A percentile compares a stretch with the other conserved stretches of the same genome.
These are phyloP conservation scores for Campylomormyrus tamandua DNA, from an alignment of 2,113 vertebrate genomes.

Conservation along the genomic window DNA sequence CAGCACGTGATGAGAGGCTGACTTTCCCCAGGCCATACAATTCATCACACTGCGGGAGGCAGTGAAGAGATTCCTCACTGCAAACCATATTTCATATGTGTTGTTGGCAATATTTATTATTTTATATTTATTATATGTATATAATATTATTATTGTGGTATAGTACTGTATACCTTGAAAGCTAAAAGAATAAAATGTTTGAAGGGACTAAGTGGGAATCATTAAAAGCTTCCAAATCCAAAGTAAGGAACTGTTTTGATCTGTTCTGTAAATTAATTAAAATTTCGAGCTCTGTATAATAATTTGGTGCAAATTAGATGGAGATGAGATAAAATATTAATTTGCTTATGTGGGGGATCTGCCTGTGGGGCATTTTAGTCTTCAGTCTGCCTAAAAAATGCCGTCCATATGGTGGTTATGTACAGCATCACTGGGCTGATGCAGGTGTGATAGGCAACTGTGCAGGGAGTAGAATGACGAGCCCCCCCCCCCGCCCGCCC, in stretches of 20 bases:
- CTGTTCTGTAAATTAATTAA: constrained; percentile 44
- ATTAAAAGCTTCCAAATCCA: constrained; percentile 27
- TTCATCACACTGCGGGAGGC: constrained; percentile 18
- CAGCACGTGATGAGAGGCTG: not conserved
- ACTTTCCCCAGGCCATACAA: not conserved
- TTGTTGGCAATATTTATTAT: not conserved
- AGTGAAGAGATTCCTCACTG: constrained; percentile 5
- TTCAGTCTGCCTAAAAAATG: constrained; percentile 56
- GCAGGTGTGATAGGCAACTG: constrained; percentile 58
- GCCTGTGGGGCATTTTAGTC: constrained; percentile 33
- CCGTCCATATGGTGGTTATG: constrained; percentile 67
- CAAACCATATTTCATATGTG: not conserved
- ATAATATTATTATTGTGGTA: not conserved
- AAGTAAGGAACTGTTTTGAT: constrained; percentile 39
- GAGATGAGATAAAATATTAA: constrained; percentile 48
- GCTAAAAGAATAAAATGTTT: constrained; percentile 21
- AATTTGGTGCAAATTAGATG: constrained; percentile 44
- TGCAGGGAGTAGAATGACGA: constrained; percentile 60
- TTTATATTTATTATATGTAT: not conserved
- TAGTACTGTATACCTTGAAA: not conserved
- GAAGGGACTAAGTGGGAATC: constrained; percentile 5
- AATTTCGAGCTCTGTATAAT: constrained; percentile 36
- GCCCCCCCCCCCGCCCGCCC: constrained; percentile 35
- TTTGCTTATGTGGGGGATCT: constrained; percentile 38
- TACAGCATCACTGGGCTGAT: constrained; percentile 60